Conservation (phyloP, 2,797 vertebrate genomes). For the Lacerta viridis region DNA sequence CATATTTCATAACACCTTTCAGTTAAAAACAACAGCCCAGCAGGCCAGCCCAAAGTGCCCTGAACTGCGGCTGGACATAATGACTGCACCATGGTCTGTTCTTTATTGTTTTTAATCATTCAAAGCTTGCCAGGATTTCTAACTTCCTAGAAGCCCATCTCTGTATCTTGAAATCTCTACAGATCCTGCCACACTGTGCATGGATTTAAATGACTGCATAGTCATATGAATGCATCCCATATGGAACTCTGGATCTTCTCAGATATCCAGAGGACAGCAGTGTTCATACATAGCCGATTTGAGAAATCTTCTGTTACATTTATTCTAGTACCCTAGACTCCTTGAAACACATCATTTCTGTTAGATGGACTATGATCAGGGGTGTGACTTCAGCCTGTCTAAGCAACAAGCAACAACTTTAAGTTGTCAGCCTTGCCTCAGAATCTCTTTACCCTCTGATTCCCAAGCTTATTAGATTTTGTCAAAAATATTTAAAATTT, state of each 20-base stretch:
- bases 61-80: neutral
- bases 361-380: neutral
- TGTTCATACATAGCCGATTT: neutral
- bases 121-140: neutral
- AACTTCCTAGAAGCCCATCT: neutral
- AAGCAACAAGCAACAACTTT: neutral
- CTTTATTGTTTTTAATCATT: neutral
- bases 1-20: neutral
- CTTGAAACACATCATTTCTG: neutral
- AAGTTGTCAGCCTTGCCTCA: neutral
- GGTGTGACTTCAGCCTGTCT: neutral
- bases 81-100: neutral
- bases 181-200: neutral
- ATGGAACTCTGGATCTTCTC: neutral
- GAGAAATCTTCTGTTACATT: slow-evolving; percentile 6
- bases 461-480: neutral
- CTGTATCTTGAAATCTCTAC: neutral
- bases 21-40: neutral
- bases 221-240: neutral
- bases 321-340: neutral
- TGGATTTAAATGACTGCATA: neutral
- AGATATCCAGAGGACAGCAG: neutral
- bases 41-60: neutral
- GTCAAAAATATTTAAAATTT: neutral
- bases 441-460: neutral